Base-by-base conservation (phyloP, 2,888 invertebrate genomes). In the Nomada fabriciana region DNA sequence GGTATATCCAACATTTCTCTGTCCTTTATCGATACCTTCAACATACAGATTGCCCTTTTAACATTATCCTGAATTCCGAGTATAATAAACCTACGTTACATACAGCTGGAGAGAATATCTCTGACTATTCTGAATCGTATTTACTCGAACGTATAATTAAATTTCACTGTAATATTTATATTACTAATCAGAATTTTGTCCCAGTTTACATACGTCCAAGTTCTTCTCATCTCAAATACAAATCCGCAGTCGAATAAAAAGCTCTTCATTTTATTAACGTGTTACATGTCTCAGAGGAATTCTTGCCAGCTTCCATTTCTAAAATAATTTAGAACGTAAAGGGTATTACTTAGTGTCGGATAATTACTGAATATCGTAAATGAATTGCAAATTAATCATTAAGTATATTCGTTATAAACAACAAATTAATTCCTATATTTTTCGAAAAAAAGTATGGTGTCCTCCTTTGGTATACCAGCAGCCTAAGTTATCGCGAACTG, bases 1-100 rank as follows among this genome's bases (percentile, higher is more conserved):
- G 83, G 57, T 65, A 86, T 84, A 72, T 90, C 88, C 80, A 72
- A 67, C 65, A 85, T 83, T 82, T 89, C 87, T 73, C 86, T 87
- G 83, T 91, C 89, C 73, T 87, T 83, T 86, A 87, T 76, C 79
- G 89, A 84, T 71, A 92, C 91, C 93, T 93, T 89, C 68, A 93
- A 93, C 91, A 92, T 85, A 86, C 3, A 74, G 61, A 23, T 43
- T 67, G 53, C 59, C 36, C 52, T 74, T 65, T 64, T 57, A 59
- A 63, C 36, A 43, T 65, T 61, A 50, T 23, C 75, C 1, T 7
- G 36, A 61, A 52, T 57, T 36, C 50, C 15, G 23, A 36, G 42
- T 50, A 43, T 64, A 47, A 65, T 3, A 36, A 50, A 29, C n/a
- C 29, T n/a, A 29, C 2, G 0, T 43, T 50, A 60, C 2, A 42